Conservation (phyloP, 2,113 vertebrate genomes). For the Thinocorus orbignyianus region DNA sequence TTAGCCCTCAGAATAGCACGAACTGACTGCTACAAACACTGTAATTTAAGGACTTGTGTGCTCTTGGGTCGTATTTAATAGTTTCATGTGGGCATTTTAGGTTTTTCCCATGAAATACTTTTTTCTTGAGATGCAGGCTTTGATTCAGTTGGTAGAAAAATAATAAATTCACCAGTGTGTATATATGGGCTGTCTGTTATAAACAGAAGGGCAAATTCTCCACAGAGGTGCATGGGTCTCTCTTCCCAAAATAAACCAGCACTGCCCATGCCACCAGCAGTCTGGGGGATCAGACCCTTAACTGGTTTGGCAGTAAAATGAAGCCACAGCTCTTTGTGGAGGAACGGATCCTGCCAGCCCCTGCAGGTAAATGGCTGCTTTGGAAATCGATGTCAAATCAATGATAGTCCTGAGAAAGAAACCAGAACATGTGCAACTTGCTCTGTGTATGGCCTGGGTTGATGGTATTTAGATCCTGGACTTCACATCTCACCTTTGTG, state of each 20-base stretch:
- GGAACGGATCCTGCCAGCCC: neutral
- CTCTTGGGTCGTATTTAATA: neutral
- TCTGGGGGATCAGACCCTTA: neutral
- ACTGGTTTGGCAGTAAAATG: neutral
- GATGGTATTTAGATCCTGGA: neutral
- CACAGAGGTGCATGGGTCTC: neutral
- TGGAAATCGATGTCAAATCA: neutral
- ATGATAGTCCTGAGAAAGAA: neutral
- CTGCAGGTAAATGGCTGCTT: neutral
- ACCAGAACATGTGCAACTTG: neutral
- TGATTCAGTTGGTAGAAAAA: neutral
- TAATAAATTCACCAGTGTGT: neutral
- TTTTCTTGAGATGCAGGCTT: neutral
- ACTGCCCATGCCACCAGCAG: neutral
- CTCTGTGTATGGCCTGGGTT: neutral
- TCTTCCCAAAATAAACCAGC: neutral
- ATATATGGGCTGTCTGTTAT: neutral
- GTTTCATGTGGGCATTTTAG: neutral
- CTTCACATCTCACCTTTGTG: neutral
- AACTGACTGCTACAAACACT: neutral
- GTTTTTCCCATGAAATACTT: slow-evolving; percentile 33
- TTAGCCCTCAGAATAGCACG: neutral
- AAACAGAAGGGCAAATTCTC: neutral
- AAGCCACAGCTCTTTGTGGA: neutral
- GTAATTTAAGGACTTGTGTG: slow-evolving; percentile 1